A percentile compares a stretch with the other conserved stretches of the same genome.
These are phyloP conservation scores for Ictalurus furcatus DNA, from an alignment of 2,113 vertebrate species.

Conservation along the genomic window DNA sequence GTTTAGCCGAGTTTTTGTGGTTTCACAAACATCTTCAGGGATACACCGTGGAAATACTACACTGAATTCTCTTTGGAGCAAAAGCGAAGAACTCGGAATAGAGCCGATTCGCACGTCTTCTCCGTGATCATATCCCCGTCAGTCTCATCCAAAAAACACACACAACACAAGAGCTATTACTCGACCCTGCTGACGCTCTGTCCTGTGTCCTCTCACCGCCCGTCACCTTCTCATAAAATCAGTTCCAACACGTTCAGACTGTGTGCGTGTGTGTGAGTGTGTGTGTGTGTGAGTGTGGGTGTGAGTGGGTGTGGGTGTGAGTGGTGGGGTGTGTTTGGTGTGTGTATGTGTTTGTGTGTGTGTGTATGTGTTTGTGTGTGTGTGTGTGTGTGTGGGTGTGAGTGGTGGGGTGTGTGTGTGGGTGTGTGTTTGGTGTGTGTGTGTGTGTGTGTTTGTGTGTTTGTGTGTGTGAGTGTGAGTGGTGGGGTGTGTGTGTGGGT, in stretches of 20 bases:
- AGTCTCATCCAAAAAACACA: neutral
- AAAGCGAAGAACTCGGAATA: conserved; percentile 58
- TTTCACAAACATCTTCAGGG: neutral
- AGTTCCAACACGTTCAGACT: conserved; percentile 64
- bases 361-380: conserved; percentile 56
- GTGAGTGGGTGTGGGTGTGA: conserved; percentile 61
- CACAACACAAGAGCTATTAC: neutral
- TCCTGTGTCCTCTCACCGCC: conserved; percentile 50
- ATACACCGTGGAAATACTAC: conserved; percentile 38
- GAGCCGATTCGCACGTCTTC: conserved; percentile 32
- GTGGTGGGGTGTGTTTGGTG: conserved; percentile 39
- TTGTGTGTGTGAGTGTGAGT: conserved; percentile 30
- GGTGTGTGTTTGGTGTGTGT: conserved; percentile 34
- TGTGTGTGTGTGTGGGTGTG: conserved; percentile 53
- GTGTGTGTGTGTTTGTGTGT: conserved; percentile 62
- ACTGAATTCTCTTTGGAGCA: conserved; percentile 64
- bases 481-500: conserved; percentile 62
- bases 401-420: conserved; percentile 57
- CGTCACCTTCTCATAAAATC: conserved; percentile 71
- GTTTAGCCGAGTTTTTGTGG: neutral
- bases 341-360: conserved; percentile 51
- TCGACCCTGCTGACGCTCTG: neutral
- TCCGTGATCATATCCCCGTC: neutral
- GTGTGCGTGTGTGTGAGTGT: conserved; percentile 44
- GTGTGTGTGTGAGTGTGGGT: conserved; percentile 58